Conservation (phyloP, 2,113 vertebrate genomes). For the Triplophysa tibetana region DNA sequence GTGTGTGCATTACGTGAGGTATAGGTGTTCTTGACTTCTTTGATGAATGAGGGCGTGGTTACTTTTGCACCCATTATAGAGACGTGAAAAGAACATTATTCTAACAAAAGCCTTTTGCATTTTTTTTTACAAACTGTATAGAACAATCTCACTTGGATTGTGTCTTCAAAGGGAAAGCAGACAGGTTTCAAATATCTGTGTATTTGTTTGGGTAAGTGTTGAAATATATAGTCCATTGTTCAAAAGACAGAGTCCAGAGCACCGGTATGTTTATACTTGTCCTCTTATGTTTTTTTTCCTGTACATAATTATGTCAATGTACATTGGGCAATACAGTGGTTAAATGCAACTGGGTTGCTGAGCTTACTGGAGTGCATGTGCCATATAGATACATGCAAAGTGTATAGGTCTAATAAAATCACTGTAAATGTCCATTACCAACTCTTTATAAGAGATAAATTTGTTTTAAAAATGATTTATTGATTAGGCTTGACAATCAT, state of each 20-base stretch:
- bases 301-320: conserved; percentile 72
- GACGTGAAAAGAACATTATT: conserved; percentile 41
- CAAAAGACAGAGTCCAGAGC: conserved; percentile 53
- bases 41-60: conserved; percentile 10
- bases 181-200: conserved; percentile 63
- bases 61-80: conserved; percentile 10
- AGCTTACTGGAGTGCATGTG: conserved; percentile 63
- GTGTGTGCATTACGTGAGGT: conserved; percentile 15
- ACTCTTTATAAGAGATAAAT: conserved; percentile 47
- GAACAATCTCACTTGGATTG: conserved; percentile 66
- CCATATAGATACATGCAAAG: conserved; percentile 52
- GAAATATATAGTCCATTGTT: conserved; percentile 38
- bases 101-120: conserved; percentile 62
- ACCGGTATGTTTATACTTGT: conserved; percentile 65
- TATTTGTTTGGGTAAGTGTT: conserved; percentile 64
- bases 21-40: conserved; percentile 36
- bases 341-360: conserved; percentile 57
- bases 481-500: conserved; percentile 54
- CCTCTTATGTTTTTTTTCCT: conserved; percentile 66
- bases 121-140: conserved; percentile 44
- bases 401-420: conserved; percentile 47
- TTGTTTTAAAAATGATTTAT: conserved; percentile 48
- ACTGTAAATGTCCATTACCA: conserved; percentile 55
- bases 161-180: conserved; percentile 60
- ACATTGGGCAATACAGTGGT: conserved; percentile 66